Percentiles rank a stretch among this genome's conserved stretches.
Conservation (phyloP, 2,797 vertebrate genomes). For the Periparus ater region DNA sequence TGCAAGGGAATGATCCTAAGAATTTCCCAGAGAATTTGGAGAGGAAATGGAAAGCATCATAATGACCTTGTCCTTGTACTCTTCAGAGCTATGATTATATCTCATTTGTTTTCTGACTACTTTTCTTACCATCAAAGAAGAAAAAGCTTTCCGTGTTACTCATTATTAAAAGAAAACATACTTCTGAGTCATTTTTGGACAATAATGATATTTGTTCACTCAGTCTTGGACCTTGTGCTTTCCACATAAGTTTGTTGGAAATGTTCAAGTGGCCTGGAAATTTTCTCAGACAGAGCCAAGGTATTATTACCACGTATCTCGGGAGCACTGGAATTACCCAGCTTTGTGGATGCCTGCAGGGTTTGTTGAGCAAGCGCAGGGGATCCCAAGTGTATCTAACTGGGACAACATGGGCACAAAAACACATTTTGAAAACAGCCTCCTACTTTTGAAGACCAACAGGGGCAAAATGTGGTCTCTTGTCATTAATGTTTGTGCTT, state of each 20-base stretch:
- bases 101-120: not conserved
- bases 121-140: not conserved
- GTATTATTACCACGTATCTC: not conserved
- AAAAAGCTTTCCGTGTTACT: not conserved
- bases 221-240: not conserved
- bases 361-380: not conserved
- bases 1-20: not conserved
- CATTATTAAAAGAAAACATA: not conserved
- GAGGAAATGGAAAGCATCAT: not conserved
- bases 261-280: conserved; percentile 1
- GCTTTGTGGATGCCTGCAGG: not conserved
- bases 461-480: not conserved
- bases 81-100: not conserved
- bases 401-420: conserved; percentile 11
- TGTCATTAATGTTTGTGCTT: not conserved
- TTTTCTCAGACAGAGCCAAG: conserved; percentile 14
- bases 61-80: not conserved
- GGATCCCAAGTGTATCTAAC: conserved; percentile 37
- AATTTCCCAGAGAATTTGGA: conserved; percentile 20
- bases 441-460: conserved; percentile 12
- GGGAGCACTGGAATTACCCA: conserved; percentile 60
- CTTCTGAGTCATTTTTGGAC: not conserved
- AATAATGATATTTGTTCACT: not conserved
- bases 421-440: conserved; percentile 7
- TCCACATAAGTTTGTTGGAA: not conserved